A percentile compares a stretch with the other conserved stretches of the same genome.
These are phyloP conservation scores for Amphimallon solstitiale DNA, from an alignment of 2,888 invertebrate species.

Conservation along the genomic window DNA sequence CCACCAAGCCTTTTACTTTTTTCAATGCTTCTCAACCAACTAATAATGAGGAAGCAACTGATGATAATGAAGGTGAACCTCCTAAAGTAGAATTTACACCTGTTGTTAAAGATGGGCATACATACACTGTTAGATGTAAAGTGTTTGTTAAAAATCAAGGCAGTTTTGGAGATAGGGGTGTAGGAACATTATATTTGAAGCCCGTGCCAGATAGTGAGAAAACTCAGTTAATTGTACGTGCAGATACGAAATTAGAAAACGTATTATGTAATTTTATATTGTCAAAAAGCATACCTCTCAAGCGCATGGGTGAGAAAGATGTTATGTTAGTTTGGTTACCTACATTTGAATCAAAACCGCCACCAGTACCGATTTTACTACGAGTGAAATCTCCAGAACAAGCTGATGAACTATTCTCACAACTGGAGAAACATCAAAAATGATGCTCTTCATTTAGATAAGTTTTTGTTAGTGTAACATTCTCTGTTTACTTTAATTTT, in stretches of 20 bases:
- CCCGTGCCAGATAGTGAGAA: constrained; percentile 78
- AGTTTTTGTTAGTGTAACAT: constrained; percentile 31
- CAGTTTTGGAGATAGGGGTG: constrained; percentile 83
- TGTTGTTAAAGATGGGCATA: constrained; percentile 87
- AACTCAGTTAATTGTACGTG: constrained; percentile 87
- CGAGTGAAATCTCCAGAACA: constrained; percentile 88
- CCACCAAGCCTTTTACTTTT: constrained; percentile 72
- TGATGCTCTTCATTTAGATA: constrained; percentile 57
- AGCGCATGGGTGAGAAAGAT: constrained; percentile 88
- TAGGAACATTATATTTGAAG: constrained; percentile 93
- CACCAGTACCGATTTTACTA: constrained; percentile 81
- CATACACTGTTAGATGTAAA: constrained; percentile 88
- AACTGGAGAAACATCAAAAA: constrained; percentile 78
- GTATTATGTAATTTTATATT: constrained; percentile 88
- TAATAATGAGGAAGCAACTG: constrained; percentile 66
- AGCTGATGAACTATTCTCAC: constrained; percentile 80
- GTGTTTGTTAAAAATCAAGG: constrained; percentile 88
- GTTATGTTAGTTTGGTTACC: constrained; percentile 89
- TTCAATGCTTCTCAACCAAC: constrained; percentile 62
- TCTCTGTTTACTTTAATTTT: constrained; percentile 33
- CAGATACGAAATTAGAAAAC: constrained; percentile 89
- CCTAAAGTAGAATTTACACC: constrained; percentile 88
- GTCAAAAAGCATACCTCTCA: constrained; percentile 74
- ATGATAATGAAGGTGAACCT: constrained; percentile 82
- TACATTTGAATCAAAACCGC: constrained; percentile 78